A percentile compares a stretch with the other conserved stretches of the same genome.
These are phyloP conservation scores for Chelonoidis abingdonii DNA, from an alignment of 2,113 vertebrate species.

Conservation along the genomic window DNA sequence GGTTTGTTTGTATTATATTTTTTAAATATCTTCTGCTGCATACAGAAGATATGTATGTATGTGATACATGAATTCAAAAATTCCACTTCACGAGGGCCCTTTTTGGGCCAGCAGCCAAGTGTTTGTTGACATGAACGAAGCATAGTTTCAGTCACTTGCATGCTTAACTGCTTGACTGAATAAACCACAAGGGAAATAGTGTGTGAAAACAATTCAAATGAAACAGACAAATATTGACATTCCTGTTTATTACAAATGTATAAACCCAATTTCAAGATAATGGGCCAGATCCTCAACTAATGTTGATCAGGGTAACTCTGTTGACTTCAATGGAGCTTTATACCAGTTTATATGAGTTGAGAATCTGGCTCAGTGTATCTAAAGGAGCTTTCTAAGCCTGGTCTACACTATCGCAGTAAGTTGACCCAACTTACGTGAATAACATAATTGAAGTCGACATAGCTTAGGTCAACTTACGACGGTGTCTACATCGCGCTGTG, in stretches of 20 bases:
- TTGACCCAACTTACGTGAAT: too few species aligned
- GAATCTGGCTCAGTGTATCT: not conserved
- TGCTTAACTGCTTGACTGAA: not conserved
- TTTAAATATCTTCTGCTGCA: not conserved
- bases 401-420: too few species aligned
- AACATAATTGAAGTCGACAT: too few species aligned
- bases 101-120: not conserved
- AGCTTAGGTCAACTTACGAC: too few species aligned
- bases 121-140: not conserved
- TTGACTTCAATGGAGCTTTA: not conserved
- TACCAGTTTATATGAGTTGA: not conserved
- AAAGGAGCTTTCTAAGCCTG: not conserved
- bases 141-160: not conserved
- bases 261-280: not conserved
- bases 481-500: too few species aligned
- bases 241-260: not conserved
- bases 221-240: not conserved
- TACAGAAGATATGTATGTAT: not conserved
- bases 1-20: not conserved
- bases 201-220: conserved; percentile 7
- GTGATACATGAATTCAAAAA: not conserved
- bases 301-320: not conserved
- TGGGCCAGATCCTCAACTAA: not conserved
- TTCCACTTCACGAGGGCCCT: not conserved
- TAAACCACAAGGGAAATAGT: not conserved